Percentiles rank a stretch among this genome's conserved stretches.
Evolutionary conservation across 1,140 invertebrate species (phyloP).

Genomic region (Samia ricini): DNA sequence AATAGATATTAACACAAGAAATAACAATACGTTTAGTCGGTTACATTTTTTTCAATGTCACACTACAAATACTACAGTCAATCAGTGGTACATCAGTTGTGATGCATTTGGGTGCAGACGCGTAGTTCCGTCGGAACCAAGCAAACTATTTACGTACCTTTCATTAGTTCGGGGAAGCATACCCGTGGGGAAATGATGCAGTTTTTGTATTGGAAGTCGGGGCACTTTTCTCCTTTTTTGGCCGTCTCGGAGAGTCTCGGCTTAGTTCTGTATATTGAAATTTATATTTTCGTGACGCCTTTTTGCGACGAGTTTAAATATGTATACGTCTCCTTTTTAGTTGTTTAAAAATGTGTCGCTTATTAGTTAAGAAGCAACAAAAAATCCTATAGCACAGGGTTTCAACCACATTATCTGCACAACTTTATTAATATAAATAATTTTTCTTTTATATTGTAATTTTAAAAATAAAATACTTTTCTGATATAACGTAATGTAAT

Average conservation of each 20-base stretch:
- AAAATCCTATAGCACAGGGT: too few relatives aligned
- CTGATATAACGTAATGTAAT: too few relatives aligned
- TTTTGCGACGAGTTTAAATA: neutral
- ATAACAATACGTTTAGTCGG: neutral
- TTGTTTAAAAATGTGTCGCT: too few relatives aligned
- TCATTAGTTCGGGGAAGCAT: constrained; percentile 72
- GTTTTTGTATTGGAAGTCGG: constrained; percentile 70
- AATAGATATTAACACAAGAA: neutral
- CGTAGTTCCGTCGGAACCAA: constrained; percentile 52
- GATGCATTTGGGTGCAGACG: constrained; percentile 46
- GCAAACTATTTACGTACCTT: constrained; percentile 64
- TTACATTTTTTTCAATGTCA: constrained; percentile 34
- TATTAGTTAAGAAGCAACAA: too few relatives aligned
- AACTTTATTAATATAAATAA: too few relatives aligned
- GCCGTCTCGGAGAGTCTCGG: constrained; percentile 27
- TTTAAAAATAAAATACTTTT: too few relatives aligned
- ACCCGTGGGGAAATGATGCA: constrained; percentile 51
- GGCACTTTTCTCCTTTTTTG: constrained; percentile 48
- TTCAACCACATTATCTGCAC: too few relatives aligned
- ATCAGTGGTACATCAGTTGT: constrained; percentile 50
- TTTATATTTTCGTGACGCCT: constrained; percentile 1
- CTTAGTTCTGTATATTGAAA: constrained; percentile 24
- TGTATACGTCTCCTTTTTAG: too few relatives aligned
- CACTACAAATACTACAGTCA: too few relatives aligned
- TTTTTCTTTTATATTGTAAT: too few relatives aligned